Evolutionary conservation across 2,888 invertebrate genomes (phyloP), one percentile per base, ranked within the genome.

Genomic region (Agonopterix heracliana): DNA sequence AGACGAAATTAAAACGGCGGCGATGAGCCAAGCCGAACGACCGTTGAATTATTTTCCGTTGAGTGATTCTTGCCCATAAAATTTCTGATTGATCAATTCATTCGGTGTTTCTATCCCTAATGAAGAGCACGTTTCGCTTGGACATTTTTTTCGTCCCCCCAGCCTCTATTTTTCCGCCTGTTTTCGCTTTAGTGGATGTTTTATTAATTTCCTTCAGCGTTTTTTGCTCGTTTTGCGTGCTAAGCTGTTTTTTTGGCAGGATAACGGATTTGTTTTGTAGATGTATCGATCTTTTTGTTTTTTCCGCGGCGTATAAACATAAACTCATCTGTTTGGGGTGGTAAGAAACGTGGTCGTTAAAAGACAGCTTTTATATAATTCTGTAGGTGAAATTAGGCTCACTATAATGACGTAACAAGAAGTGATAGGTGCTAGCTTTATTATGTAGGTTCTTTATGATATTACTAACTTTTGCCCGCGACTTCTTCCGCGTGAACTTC

Each of bases 41-140:
- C 81, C 74, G 63, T 72, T 74, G 82, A 82, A 86, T 86, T 85
- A 86, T 85, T 86, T 86, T 84, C 81, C 85, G 84, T 82, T 88
- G 85, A 87, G 87, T 88, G 87, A 88, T 88, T 87, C 83, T 74
- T 69, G 79, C 70, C 83, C 86, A 85, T 86, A 86, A 87, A 88
- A 86, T 80, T 84, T 83, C 81, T 86, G 86, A 87, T 86, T 86
- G 88, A 88, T 88, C 88, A 88, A 88, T 88, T 86, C 85, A 86
- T 88, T 75, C 81, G 77, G 74, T 80, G 81, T 82, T 82, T 73
- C 80, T 78, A 79, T 81, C 75, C 67, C 78, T 87, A 87, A 87
- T 87, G 86, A 87, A 83, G 81, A 79, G 83, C 78, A 78, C 81
- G 82, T 41, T 77, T 68, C 72, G 72, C 71, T 75, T 74, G 70